Evolutionary conservation across 2,113 vertebrate species (phyloP).

Genomic region (Hymenochirus boettgeri): DNA sequence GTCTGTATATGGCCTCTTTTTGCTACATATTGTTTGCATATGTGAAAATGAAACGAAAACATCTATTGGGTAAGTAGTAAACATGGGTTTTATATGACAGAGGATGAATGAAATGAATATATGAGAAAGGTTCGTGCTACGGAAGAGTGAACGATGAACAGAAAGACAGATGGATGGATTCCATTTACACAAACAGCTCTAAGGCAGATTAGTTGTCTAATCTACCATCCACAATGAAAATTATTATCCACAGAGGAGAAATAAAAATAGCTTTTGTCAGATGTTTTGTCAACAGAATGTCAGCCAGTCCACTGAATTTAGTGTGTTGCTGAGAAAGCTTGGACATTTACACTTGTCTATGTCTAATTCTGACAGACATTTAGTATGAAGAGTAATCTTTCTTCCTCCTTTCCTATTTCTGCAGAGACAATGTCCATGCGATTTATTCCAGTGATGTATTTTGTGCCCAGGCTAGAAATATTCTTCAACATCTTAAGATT

Average conservation of each 20-base stretch:
- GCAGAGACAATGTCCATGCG: slow-evolving; percentile 52
- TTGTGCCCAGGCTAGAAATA: too few species aligned
- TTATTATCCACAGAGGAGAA: slow-evolving; percentile 20
- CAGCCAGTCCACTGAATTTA: slow-evolving; percentile 20
- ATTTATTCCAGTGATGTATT: too few species aligned
- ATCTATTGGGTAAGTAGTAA: too few species aligned
- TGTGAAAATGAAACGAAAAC: too few species aligned
- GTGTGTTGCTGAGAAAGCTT: slow-evolving; percentile 11
- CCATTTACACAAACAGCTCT: slow-evolving; percentile 9
- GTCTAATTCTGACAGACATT: slow-evolving; percentile 26
- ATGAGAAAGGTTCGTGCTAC: too few species aligned
- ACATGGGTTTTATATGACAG: too few species aligned
- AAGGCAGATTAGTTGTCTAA: slow-evolving; percentile 25
- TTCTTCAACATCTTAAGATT: too few species aligned
- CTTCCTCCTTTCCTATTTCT: slow-evolving; percentile 41
- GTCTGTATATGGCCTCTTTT: too few species aligned
- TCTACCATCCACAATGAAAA: slow-evolving; percentile 29
- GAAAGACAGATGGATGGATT: slow-evolving; percentile 8
- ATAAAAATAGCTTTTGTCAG: slow-evolving; percentile 24
- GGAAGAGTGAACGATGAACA: background rate
- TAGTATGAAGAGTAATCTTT: slow-evolving; percentile 7
- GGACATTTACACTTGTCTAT: slow-evolving; percentile 36
- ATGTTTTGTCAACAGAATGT: slow-evolving; percentile 30
- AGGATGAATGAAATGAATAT: too few species aligned
- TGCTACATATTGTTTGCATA: too few species aligned